phyloP scores from a whole-genome alignment of 1,140 invertebrate species.

The Proctacanthus coquilletti region DNA sequence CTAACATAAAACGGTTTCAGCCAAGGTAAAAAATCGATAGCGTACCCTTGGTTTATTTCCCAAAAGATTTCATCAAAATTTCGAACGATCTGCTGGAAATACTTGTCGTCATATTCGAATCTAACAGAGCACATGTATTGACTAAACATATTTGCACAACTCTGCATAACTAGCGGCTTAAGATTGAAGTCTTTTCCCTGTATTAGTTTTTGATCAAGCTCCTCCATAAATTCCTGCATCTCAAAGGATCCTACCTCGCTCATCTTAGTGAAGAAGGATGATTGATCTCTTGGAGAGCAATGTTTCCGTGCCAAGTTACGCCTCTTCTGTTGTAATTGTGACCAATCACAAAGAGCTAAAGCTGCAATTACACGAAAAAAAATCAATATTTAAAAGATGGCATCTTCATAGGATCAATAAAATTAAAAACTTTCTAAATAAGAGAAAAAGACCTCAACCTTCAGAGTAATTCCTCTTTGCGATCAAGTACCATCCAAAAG shows the following conservation, averaged over 20 bases:
- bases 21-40: slow-evolving; percentile 68
- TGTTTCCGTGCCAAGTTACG: slow-evolving; percentile 55
- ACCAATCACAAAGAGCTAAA: slow-evolving; percentile 72
- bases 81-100: slow-evolving; percentile 43
- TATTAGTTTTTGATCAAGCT: slow-evolving; percentile 30
- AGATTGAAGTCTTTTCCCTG: slow-evolving; percentile 27
- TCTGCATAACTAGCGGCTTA: slow-evolving; percentile 43
- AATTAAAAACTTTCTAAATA: no score
- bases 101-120: slow-evolving; percentile 43
- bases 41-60: slow-evolving; percentile 72
- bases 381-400: not conserved
- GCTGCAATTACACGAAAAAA: slow-evolving; percentile 42
- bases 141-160: slow-evolving; percentile 61
- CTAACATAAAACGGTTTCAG: slow-evolving; percentile 48
- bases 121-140: slow-evolving; percentile 61
- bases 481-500: no score
- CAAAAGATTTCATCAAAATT: slow-evolving; percentile 70
- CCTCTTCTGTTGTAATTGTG: slow-evolving; percentile 53
- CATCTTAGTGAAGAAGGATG: slow-evolving; percentile 45
- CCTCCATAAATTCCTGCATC: slow-evolving; percentile 35
- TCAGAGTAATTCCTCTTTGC: no score
- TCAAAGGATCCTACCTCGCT: slow-evolving; percentile 42
- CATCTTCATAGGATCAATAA: no score
- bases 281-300: slow-evolving; percentile 52
- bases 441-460: no score